Evolutionary conservation across 2,797 vertebrate genomes (phyloP).

Genomic region (Decapterus maruadsi): DNA sequence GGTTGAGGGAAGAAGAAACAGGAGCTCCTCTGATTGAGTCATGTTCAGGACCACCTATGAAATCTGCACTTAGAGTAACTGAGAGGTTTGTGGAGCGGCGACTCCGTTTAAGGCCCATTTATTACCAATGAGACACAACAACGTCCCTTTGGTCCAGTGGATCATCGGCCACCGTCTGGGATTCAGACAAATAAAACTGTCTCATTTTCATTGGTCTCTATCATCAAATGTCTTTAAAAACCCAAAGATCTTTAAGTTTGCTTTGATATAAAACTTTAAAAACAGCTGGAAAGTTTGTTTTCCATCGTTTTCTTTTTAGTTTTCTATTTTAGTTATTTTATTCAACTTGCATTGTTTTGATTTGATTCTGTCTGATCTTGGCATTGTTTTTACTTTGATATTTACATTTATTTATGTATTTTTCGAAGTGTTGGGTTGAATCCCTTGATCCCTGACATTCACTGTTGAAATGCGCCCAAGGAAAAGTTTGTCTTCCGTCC

Average conservation of each 20-base stretch:
- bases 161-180: no score
- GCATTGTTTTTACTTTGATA: no score
- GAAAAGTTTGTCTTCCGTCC: no score
- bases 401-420: no score
- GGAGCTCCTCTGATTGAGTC: slow-evolving; percentile 11
- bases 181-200: no score
- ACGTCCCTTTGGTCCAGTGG: slow-evolving; percentile 4
- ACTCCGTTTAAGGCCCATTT: slow-evolving; percentile 34
- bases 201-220: not conserved
- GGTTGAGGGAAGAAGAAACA: not conserved
- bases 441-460: no score
- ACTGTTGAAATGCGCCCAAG: no score
- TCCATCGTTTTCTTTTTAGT: no score
- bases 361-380: no score
- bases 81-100: not conserved
- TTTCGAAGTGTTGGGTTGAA: no score
- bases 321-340: no score
- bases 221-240: not conserved
- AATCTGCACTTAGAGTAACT: slow-evolving; percentile 18
- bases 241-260: not conserved
- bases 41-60: slow-evolving; percentile 32
- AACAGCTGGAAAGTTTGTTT: not conserved
- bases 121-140: slow-evolving; percentile 45
- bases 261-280: not conserved
- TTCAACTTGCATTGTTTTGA: no score